Conservation (phyloP, 2,797 vertebrate genomes). For the Acanthurus leucopareius region DNA sequence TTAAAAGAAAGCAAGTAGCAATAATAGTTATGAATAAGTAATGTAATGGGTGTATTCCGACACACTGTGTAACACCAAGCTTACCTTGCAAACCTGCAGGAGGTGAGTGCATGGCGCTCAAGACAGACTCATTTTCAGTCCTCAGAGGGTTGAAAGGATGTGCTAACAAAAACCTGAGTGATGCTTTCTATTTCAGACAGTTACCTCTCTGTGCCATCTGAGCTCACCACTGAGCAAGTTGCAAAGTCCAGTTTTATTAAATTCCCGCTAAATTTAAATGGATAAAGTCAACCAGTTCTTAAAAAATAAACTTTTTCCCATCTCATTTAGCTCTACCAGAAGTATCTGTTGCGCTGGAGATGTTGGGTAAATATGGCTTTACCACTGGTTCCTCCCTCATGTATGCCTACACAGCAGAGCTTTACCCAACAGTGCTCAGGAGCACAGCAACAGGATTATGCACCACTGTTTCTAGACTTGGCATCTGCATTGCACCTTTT, state of each 20-base stretch:
- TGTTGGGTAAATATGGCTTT: constrained; percentile 6
- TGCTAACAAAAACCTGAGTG: not conserved
- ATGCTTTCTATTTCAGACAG: too few species aligned
- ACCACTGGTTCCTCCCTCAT: not conserved
- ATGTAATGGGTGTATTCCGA: too few species aligned
- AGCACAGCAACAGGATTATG: not conserved
- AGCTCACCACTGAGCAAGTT: not conserved
- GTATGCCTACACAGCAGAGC: not conserved
- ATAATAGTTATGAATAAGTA: too few species aligned
- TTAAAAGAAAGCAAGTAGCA: too few species aligned
- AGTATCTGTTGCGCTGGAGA: not conserved
- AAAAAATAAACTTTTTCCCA: not conserved
- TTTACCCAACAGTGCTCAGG: constrained; percentile 5
- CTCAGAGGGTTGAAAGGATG: not conserved
- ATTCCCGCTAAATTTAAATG: not conserved
- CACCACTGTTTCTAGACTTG: not conserved
- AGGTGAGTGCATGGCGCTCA: too few species aligned
- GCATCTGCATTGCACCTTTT: constrained; percentile 85
- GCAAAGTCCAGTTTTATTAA: not conserved
- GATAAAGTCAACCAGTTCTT: too few species aligned
- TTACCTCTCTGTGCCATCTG: not conserved
- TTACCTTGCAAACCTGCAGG: too few species aligned
- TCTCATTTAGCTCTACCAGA: not conserved
- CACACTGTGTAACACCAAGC: too few species aligned
- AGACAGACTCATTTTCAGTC: not conserved